Evolutionary conservation across 2,888 invertebrate genomes (phyloP), one percentile per base, ranked within the genome.

Genomic region (Bombyx huttoni): DNA sequence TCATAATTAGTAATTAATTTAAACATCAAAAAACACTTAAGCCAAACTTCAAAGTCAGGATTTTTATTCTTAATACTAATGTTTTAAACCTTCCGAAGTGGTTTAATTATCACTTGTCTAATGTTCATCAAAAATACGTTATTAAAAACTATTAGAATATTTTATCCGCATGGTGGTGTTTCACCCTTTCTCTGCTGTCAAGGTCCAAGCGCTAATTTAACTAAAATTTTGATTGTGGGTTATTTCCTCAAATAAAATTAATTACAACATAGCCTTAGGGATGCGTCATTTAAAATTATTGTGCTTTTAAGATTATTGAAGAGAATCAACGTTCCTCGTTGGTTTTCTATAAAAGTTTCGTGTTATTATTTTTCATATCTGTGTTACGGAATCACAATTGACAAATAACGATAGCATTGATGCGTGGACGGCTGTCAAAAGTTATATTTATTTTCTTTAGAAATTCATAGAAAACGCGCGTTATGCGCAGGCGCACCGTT

Each of bases 371-470:
- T 65, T 69, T 66, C 58, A 68, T 70, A 73, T 72, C 70, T 67
- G 63, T 70, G 70, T 77, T 78, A 71, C 73, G 66, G 72, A 77
- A 77, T 72, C 64, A 72, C 69, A 72, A 75, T 73, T 76, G 77
- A 79, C 78, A 83, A 87, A 85, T 75, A 85, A 75, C 72, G 83
- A 83, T 85, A 77, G 69, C 68, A 85, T 83, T 81, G 75, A 78
- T 70, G 73, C 75, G 67, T 70, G 70, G 73, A 75, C 72, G 78
- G 79, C 82, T 87, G 87, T 87, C 88, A 86, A 75, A 87, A 86
- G 85, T 85, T 84, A 84, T 87, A 86, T 88, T 87, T 87, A 87
- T 88, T 85, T 86, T 87, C 86, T 85, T 87, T 87, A 79, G 67
- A 84, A 86, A 85, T 87, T 82, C 83, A 86, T 81, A 81, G 86